phyloP scores from a whole-genome alignment of 2,888 invertebrate species.

The Cyclophora punctaria region DNA sequence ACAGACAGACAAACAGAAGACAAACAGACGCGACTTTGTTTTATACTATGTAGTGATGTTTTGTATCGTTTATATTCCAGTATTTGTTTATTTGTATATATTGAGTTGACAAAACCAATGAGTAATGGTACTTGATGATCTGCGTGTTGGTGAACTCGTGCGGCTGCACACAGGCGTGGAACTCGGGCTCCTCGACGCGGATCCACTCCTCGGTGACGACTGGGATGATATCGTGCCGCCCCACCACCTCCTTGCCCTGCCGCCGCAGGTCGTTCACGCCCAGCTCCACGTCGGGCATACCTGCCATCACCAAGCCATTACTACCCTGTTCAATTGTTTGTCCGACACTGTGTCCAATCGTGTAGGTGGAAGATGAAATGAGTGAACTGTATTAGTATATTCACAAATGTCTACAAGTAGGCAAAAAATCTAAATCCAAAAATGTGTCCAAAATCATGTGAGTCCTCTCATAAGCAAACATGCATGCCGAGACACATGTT shows the following conservation, averaged over 20 bases:
- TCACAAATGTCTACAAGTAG: no score
- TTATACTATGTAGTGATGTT: no score
- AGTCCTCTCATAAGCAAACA: no score
- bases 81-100: no score
- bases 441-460: no score
- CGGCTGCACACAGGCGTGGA: slow-evolving; percentile 94
- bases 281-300: slow-evolving; percentile 96
- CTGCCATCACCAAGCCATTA: slow-evolving; percentile 61
- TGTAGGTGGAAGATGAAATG: not conserved
- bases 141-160: slow-evolving; percentile 90
- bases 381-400: not conserved
- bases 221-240: slow-evolving; percentile 98
- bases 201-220: slow-evolving; percentile 99
- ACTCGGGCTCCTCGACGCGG: slow-evolving; percentile 93
- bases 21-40: no score
- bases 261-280: slow-evolving; percentile 97
- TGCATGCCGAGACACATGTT: no score
- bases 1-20: no score
- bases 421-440: no score
- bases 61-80: no score
- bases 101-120: no score
- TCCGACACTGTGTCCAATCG: not conserved
- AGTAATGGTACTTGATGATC: slow-evolving; percentile 81
- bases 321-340: no score
- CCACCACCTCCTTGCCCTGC: slow-evolving; percentile 99